These are phyloP conservation scores for Pterophyllum scalare DNA, from an alignment of 2,113 vertebrate species.

Conservation along the genomic window DNA sequence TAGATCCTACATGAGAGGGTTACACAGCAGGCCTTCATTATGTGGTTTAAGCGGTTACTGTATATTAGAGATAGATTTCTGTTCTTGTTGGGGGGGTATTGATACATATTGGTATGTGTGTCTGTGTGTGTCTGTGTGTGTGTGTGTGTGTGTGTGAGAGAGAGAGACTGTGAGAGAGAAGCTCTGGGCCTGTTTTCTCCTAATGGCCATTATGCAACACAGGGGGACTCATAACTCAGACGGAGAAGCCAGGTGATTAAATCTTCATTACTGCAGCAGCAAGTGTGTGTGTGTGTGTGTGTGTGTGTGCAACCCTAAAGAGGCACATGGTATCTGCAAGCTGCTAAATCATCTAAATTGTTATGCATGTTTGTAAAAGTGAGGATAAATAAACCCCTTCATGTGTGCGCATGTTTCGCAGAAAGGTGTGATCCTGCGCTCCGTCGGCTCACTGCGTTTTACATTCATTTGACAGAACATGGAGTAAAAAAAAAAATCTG, in stretches of 20 bases:
- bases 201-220: conserved; percentile 30
- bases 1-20: not conserved
- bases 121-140: conserved; percentile 6
- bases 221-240: conserved; percentile 48
- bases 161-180: not conserved
- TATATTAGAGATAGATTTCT: not conserved
- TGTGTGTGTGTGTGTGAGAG: no score
- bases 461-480: not conserved
- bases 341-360: conserved; percentile 34
- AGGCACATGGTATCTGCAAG: not conserved
- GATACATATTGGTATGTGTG: not conserved
- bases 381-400: not conserved
- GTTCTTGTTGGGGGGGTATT: not conserved
- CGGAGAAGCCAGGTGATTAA: conserved; percentile 57
- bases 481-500: not conserved
- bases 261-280: conserved; percentile 56
- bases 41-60: not conserved
- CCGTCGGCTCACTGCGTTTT: not conserved
- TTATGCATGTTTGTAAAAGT: not conserved
- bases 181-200: not conserved
- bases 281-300: not conserved
- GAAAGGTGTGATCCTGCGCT: not conserved
- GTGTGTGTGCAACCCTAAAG: not conserved
- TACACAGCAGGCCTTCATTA: not conserved
- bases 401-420: not conserved